Evolutionary conservation across 2,888 invertebrate species (phyloP).

Genomic region (Eurytoma californica): DNA sequence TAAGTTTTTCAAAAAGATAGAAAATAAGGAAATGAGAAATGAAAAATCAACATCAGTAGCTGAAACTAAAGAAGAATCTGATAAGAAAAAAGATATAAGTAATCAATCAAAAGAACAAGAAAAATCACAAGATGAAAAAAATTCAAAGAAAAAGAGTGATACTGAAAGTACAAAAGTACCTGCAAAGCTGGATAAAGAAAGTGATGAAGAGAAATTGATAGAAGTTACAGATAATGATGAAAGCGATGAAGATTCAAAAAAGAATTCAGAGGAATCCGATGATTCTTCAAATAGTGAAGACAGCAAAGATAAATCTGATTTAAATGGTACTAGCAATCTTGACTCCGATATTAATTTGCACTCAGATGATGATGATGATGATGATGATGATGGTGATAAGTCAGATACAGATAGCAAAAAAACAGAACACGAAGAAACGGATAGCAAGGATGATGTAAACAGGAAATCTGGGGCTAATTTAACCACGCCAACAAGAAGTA

Average conservation of each 20-base stretch:
- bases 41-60: slow-evolving; percentile 19
- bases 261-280: slow-evolving; percentile 19
- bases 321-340: slow-evolving; percentile 41
- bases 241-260: slow-evolving; percentile 11
- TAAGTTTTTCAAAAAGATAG: slow-evolving; percentile 63
- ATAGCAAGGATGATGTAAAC: slow-evolving; percentile 54
- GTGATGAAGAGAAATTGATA: not conserved
- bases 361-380: slow-evolving; percentile 45
- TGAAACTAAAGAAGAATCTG: slow-evolving; percentile 13
- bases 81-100: slow-evolving; percentile 17
- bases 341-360: slow-evolving; percentile 33
- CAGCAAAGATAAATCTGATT: slow-evolving; percentile 9
- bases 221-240: slow-evolving; percentile 17
- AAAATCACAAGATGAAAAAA: slow-evolving; percentile 7
- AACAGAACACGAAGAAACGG: slow-evolving; percentile 57
- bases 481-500: slow-evolving; percentile 51
- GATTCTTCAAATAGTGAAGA: slow-evolving; percentile 38
- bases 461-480: slow-evolving; percentile 47
- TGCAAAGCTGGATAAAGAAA: not conserved
- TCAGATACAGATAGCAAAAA: slow-evolving; percentile 57
- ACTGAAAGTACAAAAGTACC: slow-evolving; percentile 3
- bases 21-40: slow-evolving; percentile 50
- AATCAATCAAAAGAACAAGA: slow-evolving; percentile 7
- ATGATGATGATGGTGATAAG: slow-evolving; percentile 35
- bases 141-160: slow-evolving; percentile 11